Evolutionary conservation across 2,888 invertebrate genomes (phyloP).

Genomic region (Campoplex capitator): DNA sequence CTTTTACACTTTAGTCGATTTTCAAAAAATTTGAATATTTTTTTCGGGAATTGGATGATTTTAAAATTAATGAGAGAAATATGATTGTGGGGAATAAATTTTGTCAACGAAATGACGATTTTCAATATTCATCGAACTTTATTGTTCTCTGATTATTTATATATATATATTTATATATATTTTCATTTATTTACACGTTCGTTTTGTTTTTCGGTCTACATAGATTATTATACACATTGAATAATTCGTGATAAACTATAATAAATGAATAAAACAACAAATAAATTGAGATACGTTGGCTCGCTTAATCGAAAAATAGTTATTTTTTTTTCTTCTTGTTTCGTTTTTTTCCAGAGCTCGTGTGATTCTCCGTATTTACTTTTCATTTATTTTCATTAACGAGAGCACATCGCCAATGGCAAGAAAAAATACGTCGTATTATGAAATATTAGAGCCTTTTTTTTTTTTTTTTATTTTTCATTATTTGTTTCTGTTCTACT

Average conservation of each 20-base stretch:
- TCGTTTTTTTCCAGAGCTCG: constrained; percentile 16
- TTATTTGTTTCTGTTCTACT: background rate
- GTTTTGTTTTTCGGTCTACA: constrained; percentile 47
- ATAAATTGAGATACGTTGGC: constrained; percentile 56
- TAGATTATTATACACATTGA: constrained; percentile 43
- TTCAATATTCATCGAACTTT: constrained; percentile 14
- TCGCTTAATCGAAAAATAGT: constrained; percentile 19
- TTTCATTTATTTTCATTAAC: constrained; percentile 1
- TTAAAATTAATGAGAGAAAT: too few relatives aligned
- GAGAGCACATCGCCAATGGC: constrained; percentile 30
- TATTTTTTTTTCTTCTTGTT: background rate
- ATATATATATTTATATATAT: constrained; percentile 1
- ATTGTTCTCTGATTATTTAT: constrained; percentile 18
- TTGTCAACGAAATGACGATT: background rate
- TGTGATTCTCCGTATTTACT: background rate
- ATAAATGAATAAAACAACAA: constrained; percentile 70
- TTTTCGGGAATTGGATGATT: too few relatives aligned
- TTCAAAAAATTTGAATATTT: too few relatives aligned
- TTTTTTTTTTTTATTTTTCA: background rate
- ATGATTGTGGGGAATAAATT: too few relatives aligned
- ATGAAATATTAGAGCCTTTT: constrained; percentile 4
- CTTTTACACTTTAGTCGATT: background rate
- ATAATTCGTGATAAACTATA: constrained; percentile 62
- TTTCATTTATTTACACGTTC: constrained; percentile 51
- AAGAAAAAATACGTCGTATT: constrained; percentile 47